Evolutionary conservation across 2,888 invertebrate species (phyloP).

Genomic region (Falcaria lacertinaria): DNA sequence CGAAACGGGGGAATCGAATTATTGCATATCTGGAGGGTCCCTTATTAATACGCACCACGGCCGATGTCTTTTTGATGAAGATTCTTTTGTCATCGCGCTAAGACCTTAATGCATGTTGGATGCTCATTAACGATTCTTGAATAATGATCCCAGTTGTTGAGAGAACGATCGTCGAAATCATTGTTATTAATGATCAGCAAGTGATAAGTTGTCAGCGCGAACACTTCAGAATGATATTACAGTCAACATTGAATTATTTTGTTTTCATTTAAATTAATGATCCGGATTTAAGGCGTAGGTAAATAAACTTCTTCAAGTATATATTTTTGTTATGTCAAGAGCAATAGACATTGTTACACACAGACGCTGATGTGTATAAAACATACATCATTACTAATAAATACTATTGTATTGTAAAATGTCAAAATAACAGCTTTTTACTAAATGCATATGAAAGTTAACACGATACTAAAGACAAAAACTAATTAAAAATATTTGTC

Average conservation of each 20-base stretch:
- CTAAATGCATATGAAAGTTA: too few species aligned
- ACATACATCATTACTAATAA: too few species aligned
- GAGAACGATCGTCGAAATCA: conserved; percentile 17
- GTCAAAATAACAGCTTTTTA: too few species aligned
- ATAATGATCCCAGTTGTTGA: conserved; percentile 16
- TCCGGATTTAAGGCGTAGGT: neutral
- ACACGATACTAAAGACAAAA: too few species aligned
- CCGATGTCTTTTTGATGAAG: conserved; percentile 26
- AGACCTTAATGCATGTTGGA: conserved; percentile 26
- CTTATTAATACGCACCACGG: conserved; percentile 24
- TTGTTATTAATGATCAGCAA: conserved; percentile 31
- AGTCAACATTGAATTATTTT: conserved; percentile 16
- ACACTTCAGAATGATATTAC: conserved; percentile 8
- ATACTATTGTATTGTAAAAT: too few species aligned
- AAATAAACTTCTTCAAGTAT: neutral
- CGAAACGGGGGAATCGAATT: conserved; percentile 48
- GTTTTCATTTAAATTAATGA: conserved; percentile 18
- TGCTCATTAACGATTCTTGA: conserved; percentile 25
- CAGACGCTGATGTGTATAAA: too few species aligned
- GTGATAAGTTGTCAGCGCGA: conserved; percentile 7
- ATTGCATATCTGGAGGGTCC: conserved; percentile 47
- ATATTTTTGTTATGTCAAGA: too few species aligned
- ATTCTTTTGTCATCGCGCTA: conserved; percentile 31
- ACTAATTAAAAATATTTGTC: too few species aligned
- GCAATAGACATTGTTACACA: too few species aligned